Evolutionary conservation across 2,113 vertebrate genomes (phyloP).

Genomic region (Pica pica): DNA sequence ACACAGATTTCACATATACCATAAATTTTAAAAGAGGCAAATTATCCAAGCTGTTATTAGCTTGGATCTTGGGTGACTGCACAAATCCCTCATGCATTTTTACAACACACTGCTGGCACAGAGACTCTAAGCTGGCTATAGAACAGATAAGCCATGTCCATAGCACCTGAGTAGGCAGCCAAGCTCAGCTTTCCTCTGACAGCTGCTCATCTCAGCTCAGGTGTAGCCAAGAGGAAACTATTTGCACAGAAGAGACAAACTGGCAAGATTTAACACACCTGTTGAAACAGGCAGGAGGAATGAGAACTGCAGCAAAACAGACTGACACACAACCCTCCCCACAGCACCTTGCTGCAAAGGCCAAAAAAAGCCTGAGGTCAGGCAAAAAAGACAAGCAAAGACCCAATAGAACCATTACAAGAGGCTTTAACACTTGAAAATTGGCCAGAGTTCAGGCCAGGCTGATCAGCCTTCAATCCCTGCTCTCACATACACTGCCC

Average conservation of each 20-base stretch:
- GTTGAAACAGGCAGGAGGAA: background rate
- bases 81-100: background rate
- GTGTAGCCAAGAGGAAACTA: background rate
- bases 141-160: background rate
- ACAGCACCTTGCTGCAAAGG: background rate
- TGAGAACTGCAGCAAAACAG: background rate
- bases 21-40: background rate
- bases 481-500: background rate
- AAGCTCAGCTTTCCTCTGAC: background rate
- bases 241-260: background rate
- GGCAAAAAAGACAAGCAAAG: background rate
- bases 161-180: background rate
- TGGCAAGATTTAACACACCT: background rate
- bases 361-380: background rate
- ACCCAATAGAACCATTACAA: background rate
- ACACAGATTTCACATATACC: accelerated
- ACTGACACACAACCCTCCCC: background rate
- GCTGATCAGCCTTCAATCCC: background rate
- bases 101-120: background rate
- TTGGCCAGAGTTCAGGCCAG: background rate
- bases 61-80: no score
- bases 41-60: background rate
- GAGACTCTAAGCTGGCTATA: background rate
- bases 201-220: background rate
- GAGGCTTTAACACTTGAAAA: background rate